A percentile compares a stretch with the other conserved stretches of the same genome.
phyloP scores from a whole-genome alignment of 2,797 vertebrate genomes.

The Emys orbicularis region DNA sequence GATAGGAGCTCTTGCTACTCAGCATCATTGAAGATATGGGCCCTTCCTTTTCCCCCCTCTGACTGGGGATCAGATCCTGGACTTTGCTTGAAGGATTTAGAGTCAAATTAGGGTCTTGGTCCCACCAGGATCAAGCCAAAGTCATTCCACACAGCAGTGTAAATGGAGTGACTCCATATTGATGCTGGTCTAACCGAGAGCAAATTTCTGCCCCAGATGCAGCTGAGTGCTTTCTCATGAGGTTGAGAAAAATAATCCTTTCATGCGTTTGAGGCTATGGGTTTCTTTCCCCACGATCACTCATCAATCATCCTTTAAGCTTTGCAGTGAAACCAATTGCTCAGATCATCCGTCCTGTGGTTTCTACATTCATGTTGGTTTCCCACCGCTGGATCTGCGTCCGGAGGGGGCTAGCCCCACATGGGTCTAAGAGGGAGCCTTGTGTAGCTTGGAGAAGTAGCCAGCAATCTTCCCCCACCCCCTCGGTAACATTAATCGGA shows the following conservation, averaged over 20 bases:
- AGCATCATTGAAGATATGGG: background rate
- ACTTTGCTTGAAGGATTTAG: background rate
- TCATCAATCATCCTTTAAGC: background rate
- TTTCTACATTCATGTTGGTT: background rate
- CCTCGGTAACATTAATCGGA: background rate
- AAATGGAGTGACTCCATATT: background rate
- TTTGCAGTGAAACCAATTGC: background rate
- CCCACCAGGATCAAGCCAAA: background rate
- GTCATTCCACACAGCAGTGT: background rate
- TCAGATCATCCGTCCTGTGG: background rate
- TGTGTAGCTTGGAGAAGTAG: background rate
- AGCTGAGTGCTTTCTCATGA: background rate
- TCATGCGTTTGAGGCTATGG: background rate
- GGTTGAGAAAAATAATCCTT: background rate
- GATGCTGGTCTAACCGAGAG: background rate
- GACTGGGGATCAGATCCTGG: background rate
- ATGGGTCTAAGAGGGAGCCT: background rate
- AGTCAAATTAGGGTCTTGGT: background rate
- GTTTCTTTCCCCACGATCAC: background rate
- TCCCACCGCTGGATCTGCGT: background rate
- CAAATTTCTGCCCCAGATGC: background rate
- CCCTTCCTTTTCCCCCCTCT: background rate
- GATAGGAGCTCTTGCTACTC: background rate
- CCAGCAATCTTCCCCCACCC: background rate
- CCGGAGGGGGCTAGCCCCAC: background rate